Base-by-base conservation (phyloP, 2,113 vertebrate genomes). In the Diadophis punctatus region DNA sequence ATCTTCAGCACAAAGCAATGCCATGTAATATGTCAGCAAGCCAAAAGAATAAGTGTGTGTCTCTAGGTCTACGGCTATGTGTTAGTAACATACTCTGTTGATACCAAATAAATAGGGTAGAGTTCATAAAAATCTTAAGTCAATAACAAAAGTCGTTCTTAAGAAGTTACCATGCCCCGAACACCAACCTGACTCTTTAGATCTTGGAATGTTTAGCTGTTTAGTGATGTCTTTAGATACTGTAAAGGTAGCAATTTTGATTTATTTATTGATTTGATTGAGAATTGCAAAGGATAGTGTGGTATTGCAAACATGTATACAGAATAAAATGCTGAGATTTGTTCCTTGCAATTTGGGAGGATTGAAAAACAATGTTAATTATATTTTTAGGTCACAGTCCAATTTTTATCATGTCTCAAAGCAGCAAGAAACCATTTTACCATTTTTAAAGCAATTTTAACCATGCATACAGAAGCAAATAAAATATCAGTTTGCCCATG, bases 1-100 rank as follows among this genome's bases (percentile, higher is more conserved):
- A 96, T 97, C 93, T n/a, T 97, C 97, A 98, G 93, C 94, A 96
- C 95, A 94, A 96, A 91, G 93, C 95, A 96, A 94, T 96, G 96
- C 91, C 95, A 93, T 48, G 91, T 96, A 95, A 93, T 94, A 93
- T 93, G 88, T 87, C 93, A 97, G 95, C 94, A 95, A 95, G 91
- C 95, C 93, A 93, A 63, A 27, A 91, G 52, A 90, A 58, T 87
- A 58, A 90, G 53, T 90, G 74, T 91, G 56, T 91, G 60, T 86
- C 56, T 92, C 48, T 92, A 52, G 90, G 74, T 93, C 6, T 43
- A 74, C 27, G 49, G 22, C 48, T 86, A 58, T 90, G 39, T 92
- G 53, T 90, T 84, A 91, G 90, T 60, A 95, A 94, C 74, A 93
- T 90, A 94, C 94, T 93, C 56, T 94, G 92, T 89, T 93, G 84